A percentile compares a stretch with the other conserved stretches of the same genome.
These are phyloP conservation scores for Camponotus vicinus DNA, from an alignment of 1,140 invertebrate species.

Conservation along the genomic window DNA sequence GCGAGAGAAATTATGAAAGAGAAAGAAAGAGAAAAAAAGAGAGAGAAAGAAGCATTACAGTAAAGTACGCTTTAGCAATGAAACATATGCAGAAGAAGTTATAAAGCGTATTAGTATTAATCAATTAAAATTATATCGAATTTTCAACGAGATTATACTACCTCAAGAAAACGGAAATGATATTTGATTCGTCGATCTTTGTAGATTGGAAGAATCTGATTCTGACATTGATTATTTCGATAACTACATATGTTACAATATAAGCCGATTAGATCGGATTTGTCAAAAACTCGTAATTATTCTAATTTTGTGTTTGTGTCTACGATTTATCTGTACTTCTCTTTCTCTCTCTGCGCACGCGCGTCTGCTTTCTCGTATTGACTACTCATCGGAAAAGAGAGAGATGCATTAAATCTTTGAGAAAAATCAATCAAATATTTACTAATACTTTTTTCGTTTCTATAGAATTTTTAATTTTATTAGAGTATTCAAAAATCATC, in stretches of 20 bases:
- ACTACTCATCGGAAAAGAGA: constrained; percentile 72
- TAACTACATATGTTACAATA: constrained; percentile 35
- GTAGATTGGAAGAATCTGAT: constrained; percentile 29
- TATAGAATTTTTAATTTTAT: constrained; percentile 19
- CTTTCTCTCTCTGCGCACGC: neutral
- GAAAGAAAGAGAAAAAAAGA: constrained; percentile 13
- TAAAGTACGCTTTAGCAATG: neutral
- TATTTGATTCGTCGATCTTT: neutral
- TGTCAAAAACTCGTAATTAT: constrained; percentile 30
- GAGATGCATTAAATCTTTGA: constrained; percentile 40
- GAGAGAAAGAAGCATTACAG: constrained; percentile 14
- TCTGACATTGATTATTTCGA: constrained; percentile 14
- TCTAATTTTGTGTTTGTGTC: constrained; percentile 11
- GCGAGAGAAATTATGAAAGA: constrained; percentile 7
- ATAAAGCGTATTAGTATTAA: constrained; percentile 2
- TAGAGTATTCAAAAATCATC: neutral
- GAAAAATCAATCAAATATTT: constrained; percentile 39
- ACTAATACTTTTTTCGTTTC: constrained; percentile 22
- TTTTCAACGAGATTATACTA: neutral
- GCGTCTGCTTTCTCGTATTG: constrained; percentile 63
- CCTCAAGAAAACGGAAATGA: neutral
- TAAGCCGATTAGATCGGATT: constrained; percentile 54
- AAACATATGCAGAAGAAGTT: constrained; percentile 36
- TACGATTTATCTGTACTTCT: neutral
- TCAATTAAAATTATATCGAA: constrained; percentile 22